Evolutionary conservation across 2,797 vertebrate genomes (phyloP), one percentile per base, ranked within the genome.

Genomic region (Callimico goeldii): DNA sequence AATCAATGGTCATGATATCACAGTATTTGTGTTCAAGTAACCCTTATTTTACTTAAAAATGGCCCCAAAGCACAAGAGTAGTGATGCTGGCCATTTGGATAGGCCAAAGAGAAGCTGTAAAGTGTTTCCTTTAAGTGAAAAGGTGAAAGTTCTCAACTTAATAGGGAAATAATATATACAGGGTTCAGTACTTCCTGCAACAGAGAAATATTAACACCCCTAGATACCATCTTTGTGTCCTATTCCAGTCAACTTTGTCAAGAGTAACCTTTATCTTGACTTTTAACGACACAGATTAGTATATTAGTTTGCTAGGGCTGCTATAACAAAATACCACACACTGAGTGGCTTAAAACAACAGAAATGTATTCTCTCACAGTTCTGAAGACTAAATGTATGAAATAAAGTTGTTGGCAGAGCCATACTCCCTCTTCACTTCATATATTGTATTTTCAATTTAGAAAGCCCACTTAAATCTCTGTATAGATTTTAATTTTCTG

Each of bases 381-480:
- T n/a, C 64, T n/a, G 33, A 67, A n/a, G 15, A 67, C 30, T 67
- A n/a, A 19, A 67, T 19, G 7, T 67, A 33, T 67, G 33, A 67
- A 67, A 67, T n/a, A n/a, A 64, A 67, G 33, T 33, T 67, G 64
- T n/a, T 67, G 33, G 64, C 64, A 67, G 14, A n/a, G 64, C 15
- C 64, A 67, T n/a, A 67, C 17, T n/a, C 64, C 64, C 33, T 67
- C 41, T 84, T 84, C 41, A 64, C 12, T 64, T 84, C 82, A 84
- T 30, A 64, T 24, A 82, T 30, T 52, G 19, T 77, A 90, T 52
- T 80, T 90, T 90, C 41, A 19, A 33, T 52, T 80, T 80, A 41
- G 46, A 80, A 70, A 91, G 36, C 33, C 36, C 77, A 55, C 43
- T 82, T 57, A 82, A 43, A 91, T 67, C 41, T 48, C 58, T 67